Percentiles rank a stretch among this genome's conserved stretches.
phyloP scores from a whole-genome alignment of 2,113 vertebrate genomes.

The Eudorcas thomsonii region DNA sequence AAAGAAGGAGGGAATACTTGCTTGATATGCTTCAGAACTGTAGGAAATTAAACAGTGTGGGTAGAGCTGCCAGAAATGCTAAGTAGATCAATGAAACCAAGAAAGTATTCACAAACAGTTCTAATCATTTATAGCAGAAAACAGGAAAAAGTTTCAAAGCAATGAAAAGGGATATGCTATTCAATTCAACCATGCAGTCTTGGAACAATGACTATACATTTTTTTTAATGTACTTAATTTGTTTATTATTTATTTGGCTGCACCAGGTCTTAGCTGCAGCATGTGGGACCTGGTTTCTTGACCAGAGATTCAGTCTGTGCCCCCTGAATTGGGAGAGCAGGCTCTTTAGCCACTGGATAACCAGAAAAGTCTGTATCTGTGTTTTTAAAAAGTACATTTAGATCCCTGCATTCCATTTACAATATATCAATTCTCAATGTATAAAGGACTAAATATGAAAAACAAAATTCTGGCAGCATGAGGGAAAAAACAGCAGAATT shows the following conservation, averaged over 20 bases:
- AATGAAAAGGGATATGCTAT: neutral
- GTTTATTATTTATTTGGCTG: neutral
- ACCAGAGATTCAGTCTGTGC: neutral
- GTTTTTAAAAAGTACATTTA: neutral
- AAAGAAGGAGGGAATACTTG: neutral
- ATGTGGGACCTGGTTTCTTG: neutral
- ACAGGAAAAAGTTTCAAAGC: neutral
- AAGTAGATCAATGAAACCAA: neutral
- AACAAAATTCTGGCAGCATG: neutral
- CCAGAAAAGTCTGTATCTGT: neutral
- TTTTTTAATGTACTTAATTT: neutral
- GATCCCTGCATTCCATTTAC: neutral
- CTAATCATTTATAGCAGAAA: neutral
- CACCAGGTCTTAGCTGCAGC: neutral
- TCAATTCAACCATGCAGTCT: neutral
- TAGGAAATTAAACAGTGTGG: neutral
- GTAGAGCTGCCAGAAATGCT: neutral
- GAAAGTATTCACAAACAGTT: neutral
- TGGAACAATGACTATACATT: neutral
- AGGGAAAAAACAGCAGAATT: neutral
- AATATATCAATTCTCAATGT: neutral
- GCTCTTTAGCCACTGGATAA: neutral
- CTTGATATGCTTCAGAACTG: neutral
- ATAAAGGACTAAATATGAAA: neutral
- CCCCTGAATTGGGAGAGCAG: neutral